phyloP scores from a whole-genome alignment of 2,113 vertebrate species.

The Mus musculus region DNA sequence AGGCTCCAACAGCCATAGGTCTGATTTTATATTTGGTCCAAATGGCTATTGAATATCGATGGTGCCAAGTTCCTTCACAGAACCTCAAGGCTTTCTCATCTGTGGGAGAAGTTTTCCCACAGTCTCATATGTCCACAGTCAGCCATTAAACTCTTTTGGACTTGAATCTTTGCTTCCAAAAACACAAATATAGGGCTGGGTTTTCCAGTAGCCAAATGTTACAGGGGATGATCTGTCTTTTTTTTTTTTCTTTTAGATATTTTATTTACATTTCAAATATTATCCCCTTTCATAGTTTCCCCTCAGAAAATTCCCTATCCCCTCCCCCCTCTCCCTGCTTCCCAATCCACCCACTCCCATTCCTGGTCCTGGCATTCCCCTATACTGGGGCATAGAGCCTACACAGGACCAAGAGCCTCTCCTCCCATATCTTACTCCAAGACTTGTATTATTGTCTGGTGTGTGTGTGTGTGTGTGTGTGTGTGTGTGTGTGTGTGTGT shows the following conservation, averaged over 20 bases:
- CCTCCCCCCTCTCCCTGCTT: too few relatives aligned
- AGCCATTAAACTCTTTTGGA: conserved; percentile 48
- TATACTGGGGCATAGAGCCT: too few relatives aligned
- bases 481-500: too few relatives aligned
- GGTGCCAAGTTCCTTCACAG: conserved; percentile 49
- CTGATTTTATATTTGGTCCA: conserved; percentile 77
- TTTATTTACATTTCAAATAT: too few relatives aligned
- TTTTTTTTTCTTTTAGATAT: too few relatives aligned
- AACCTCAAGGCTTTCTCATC: conserved; percentile 20
- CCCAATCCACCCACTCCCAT: too few relatives aligned
- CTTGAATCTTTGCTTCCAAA: conserved; percentile 9
- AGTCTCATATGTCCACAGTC: conserved; percentile 64
- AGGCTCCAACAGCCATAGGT: conserved; percentile 79
- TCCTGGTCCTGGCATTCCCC: too few relatives aligned
- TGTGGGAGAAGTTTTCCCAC: conserved; percentile 57
- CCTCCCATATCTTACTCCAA: too few relatives aligned
- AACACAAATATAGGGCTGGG: conserved; percentile 22
- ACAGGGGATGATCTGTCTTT: conserved; percentile 64
- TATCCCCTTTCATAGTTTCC: too few relatives aligned
- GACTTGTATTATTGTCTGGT: neutral
- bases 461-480: neutral
- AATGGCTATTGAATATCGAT: conserved; percentile 68
- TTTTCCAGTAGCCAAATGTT: conserved; percentile 71
- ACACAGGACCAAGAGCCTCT: too few relatives aligned
- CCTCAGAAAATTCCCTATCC: too few relatives aligned